These are phyloP conservation scores for Gonocerus acuteangulatus DNA, from an alignment of 2,888 invertebrate species.

Conservation along the genomic window DNA sequence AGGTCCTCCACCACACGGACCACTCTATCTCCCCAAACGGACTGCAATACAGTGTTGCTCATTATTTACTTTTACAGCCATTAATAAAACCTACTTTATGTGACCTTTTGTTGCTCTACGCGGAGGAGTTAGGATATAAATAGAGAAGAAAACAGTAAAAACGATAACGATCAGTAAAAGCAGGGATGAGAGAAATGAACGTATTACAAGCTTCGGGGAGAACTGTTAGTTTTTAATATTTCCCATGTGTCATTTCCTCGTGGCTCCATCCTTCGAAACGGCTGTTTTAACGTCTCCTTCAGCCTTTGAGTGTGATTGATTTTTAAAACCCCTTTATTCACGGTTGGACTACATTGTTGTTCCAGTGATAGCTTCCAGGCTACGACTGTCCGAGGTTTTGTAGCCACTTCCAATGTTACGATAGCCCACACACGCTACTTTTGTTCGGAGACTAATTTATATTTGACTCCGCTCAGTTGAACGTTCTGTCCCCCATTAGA, in stretches of 20 bases:
- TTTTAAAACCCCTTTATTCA: slow-evolving; percentile 16
- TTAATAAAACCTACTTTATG: slow-evolving; percentile 33
- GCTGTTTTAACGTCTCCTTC: neutral
- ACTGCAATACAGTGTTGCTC: slow-evolving; percentile 16
- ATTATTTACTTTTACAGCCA: slow-evolving; percentile 36
- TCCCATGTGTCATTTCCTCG: slow-evolving; percentile 5
- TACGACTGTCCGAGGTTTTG: no score
- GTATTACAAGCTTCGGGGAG: slow-evolving; percentile 31
- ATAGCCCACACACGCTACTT: no score
- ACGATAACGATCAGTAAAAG: slow-evolving; percentile 34
- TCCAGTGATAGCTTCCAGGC: no score
- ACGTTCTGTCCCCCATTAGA: no score
- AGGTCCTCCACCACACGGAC: slow-evolving; percentile 7
- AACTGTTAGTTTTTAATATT: slow-evolving; percentile 31
- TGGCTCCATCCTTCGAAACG: no score
- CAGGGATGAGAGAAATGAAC: slow-evolving; percentile 32
- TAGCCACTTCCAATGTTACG: no score
- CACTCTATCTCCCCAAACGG: neutral
- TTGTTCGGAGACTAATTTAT: no score
- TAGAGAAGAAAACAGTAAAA: slow-evolving; percentile 30
- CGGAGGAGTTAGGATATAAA: slow-evolving; percentile 27
- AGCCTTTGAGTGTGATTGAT: slow-evolving; percentile 12
- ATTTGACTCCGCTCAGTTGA: no score
- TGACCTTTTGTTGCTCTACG: slow-evolving; percentile 30
- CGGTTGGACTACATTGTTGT: neutral